Base-by-base conservation (phyloP, 1,140 invertebrate genomes). In the Scaptomyza montana region DNA sequence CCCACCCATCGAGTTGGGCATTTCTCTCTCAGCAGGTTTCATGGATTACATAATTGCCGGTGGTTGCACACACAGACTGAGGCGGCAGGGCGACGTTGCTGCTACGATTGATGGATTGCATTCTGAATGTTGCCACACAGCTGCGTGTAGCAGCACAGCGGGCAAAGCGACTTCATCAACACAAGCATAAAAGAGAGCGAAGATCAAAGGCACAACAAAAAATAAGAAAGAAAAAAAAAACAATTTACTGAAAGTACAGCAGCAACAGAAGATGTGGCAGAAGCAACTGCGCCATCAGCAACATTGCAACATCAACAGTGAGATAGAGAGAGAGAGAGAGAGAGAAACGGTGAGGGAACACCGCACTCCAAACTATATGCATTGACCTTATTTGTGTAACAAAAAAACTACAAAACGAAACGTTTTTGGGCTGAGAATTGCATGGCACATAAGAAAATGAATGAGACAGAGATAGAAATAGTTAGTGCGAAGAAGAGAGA, bases 31-130 rank as follows among this genome's bases (percentile, higher is more conserved):
- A 73, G 73, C 77, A 63, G 59, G 55, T 45, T 56, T 30, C 41
- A 13, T 45, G 53, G 63, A 78, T 87, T 87, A 89, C 78, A 87
- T 87, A 82, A 87, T 70, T 57, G 59, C 72, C 75, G 60, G 75
- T 87, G 78, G 82, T 87, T 81, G 81, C 70, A 73, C 51, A 73
- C 51, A 67, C 57, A 60, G 39, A 19, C 54, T 25, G 39, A 30
- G n/a, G 46, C 41, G n/a, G 46, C 41, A 46, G 3, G 21, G 39
- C 3, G 12, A 43, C 65, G 39, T 43, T 49, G 36, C 50, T 9
- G 50, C 55, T 65, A 28, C 71, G 84, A 79, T 89, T 87, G 82
- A 87, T 87, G 86, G 78, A 87, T 87, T 87, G 82, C 82, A 87
- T 89, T 87, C 82, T 89, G 76, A 89, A 61, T 75, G 51, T 87